Evolutionary conservation across 2,113 vertebrate genomes (phyloP).

Genomic region (Phainopepla nitens): DNA sequence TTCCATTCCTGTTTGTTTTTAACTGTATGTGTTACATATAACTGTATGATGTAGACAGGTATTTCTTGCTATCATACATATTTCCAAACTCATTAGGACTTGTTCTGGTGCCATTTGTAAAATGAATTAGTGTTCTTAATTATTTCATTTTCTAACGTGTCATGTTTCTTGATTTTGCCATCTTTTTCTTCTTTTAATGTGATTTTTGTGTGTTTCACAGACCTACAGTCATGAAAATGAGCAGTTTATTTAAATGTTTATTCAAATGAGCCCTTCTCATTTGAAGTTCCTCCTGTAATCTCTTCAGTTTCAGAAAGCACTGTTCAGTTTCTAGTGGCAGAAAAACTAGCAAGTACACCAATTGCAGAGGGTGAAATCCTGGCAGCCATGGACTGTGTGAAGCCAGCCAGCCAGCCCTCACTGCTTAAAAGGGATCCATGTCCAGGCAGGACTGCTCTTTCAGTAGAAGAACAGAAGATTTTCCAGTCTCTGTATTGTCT

Average conservation of each 20-base stretch:
- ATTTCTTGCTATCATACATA: not conserved
- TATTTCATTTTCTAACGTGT: not conserved
- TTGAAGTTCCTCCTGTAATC: not conserved
- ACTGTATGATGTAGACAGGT: not conserved
- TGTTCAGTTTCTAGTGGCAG: constrained; percentile 70
- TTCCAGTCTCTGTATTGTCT: constrained; percentile 83
- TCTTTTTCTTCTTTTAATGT: not conserved
- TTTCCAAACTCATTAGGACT: not conserved
- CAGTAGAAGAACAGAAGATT: constrained; percentile 84
- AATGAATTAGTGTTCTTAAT: not conserved
- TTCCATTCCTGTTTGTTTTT: not conserved
- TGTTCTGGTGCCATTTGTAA: not conserved
- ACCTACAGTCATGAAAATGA: not conserved
- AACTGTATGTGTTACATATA: not conserved
- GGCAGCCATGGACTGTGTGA: constrained; percentile 61
- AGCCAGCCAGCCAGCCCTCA: constrained; percentile 32
- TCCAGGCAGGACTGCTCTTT: constrained; percentile 62
- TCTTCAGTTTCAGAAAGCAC: constrained; percentile 76
- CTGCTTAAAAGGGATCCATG: not conserved
- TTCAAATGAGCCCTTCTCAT: not conserved
- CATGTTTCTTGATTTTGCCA: not conserved
- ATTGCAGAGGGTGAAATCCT: constrained; percentile 64
- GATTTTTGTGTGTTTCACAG: not conserved
- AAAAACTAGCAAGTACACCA: constrained; percentile 56
- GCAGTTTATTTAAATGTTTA: not conserved